Percentiles rank a stretch among this genome's conserved stretches.
Evolutionary conservation across 2,888 invertebrate genomes (phyloP).

Genomic region (Cinara cedri): DNA sequence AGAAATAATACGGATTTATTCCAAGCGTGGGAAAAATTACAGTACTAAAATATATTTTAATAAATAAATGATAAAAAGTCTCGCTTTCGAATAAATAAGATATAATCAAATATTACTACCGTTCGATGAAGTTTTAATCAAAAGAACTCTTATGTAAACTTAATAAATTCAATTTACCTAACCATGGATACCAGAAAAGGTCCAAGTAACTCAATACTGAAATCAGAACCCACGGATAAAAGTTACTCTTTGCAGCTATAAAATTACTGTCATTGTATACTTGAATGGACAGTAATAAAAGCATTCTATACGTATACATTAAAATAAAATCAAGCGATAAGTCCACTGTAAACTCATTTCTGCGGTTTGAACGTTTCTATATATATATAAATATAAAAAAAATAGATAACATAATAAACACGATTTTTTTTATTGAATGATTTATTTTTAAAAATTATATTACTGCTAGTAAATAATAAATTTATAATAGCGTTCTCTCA

Average conservation of each 20-base stretch:
- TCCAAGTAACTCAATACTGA: slow-evolving; percentile 2
- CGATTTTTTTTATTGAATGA: too few relatives aligned
- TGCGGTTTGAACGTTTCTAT: neutral
- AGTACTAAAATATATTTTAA: neutral
- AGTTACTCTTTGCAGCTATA: neutral
- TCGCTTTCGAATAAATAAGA: slow-evolving; percentile 1
- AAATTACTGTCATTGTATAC: slow-evolving; percentile 12
- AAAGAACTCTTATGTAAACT: neutral
- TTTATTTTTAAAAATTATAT: too few relatives aligned
- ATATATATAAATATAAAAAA: neutral
- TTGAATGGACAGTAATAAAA: neutral
- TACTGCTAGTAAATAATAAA: too few relatives aligned
- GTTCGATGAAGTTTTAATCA: slow-evolving; percentile 2
- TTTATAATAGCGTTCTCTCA: too few relatives aligned
- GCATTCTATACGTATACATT: neutral
- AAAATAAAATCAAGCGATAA: neutral
- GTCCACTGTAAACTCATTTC: neutral
- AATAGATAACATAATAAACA: too few relatives aligned
- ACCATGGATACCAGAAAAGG: neutral
- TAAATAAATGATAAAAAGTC: neutral
- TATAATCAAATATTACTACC: neutral
- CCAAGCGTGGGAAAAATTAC: too few relatives aligned
- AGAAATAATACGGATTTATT: too few relatives aligned
- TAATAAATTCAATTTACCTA: slow-evolving; percentile 15
- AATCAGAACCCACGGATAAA: slow-evolving; percentile 12